Conservation (phyloP, 2,888 invertebrate genomes). For the Eumerus sabulonum region DNA sequence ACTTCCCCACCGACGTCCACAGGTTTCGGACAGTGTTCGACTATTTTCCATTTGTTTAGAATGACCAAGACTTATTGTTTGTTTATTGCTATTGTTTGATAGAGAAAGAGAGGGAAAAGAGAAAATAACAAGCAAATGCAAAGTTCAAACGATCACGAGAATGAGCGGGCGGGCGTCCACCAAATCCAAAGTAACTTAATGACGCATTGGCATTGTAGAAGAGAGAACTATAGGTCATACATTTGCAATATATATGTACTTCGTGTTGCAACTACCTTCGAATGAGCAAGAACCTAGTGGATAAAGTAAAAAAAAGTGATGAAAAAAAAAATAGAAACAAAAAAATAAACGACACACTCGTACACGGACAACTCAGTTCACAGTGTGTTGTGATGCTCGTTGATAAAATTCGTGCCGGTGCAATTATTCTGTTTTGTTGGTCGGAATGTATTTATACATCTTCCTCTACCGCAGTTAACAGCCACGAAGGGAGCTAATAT, state of each 20-base stretch:
- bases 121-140: conserved; percentile 10
- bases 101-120: too few species aligned
- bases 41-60: conserved; percentile 23
- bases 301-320: too few species aligned
- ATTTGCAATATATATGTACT: conserved; percentile 24
- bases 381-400: conserved; percentile 39
- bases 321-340: too few species aligned
- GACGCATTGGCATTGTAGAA: conserved; percentile 20
- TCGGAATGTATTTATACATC: conserved; percentile 41
- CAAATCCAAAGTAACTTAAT: conserved; percentile 22
- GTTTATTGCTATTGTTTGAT: conserved; percentile 33
- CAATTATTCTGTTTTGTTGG: conserved; percentile 46
- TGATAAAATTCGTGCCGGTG: conserved; percentile 50
- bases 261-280: conserved; percentile 21
- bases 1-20: too few species aligned
- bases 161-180: neutral
- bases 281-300: neutral
- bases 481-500: conserved; percentile 32
- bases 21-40: too few species aligned
- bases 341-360: too few species aligned
- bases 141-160: conserved; percentile 36
- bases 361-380: conserved; percentile 33
- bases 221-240: conserved; percentile 32
- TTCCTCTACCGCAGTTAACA: conserved; percentile 33
- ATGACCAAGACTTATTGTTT: conserved; percentile 4